Evolutionary conservation across 2,797 vertebrate genomes (phyloP), one percentile per base, ranked within the genome.

Genomic region (Pangasius mekongensis): DNA sequence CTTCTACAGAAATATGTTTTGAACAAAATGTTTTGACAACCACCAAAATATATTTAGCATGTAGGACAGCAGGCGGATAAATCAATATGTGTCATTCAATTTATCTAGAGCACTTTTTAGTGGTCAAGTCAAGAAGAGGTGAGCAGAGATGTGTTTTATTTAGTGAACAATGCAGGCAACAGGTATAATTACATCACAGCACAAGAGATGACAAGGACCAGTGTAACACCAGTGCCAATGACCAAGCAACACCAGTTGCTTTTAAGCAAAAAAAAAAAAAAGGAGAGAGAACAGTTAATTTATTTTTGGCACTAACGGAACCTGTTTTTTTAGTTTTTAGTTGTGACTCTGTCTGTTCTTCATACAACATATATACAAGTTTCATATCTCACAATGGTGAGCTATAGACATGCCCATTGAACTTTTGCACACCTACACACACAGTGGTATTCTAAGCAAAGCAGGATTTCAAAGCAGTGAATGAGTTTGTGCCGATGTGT

Each of bases 381-480:
- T 80, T 56, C 5, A 18, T 27, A 16, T 43, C 2, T 43, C 20
- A 60, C 20, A 81, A 58, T 16, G 13, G 1, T 82, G 33, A 49
- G 14, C 47, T 36, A 9, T 20, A 36, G 49, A 60, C 24, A 69
- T 78, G 16, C 18, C 8, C 73, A 22, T 52, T 52, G 8, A 67
- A 54, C 47, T 39, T n/a, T 49, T 18, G 43, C 47, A 47, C 77
- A 81, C 49, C n/a, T 18, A 27, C 18, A 66, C 39, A 69, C 16
- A 60, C 80, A 76, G n/a, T 73, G 49, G 36, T 54, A 36, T 64
- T 16, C 4, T 56, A 81, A 88, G 71, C 71, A 88, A 10, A 83
- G 27, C 54, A 74, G 85, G 47, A 77, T 77, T 88, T 88, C 13
- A 60, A 49, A 87, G 39, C 30, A 30, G 64, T 30, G 49, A 71